A percentile compares a stretch with the other conserved stretches of the same genome.
These are phyloP conservation scores for Horisme vitalbata DNA, from an alignment of 2,888 invertebrate species.

Conservation along the genomic window DNA sequence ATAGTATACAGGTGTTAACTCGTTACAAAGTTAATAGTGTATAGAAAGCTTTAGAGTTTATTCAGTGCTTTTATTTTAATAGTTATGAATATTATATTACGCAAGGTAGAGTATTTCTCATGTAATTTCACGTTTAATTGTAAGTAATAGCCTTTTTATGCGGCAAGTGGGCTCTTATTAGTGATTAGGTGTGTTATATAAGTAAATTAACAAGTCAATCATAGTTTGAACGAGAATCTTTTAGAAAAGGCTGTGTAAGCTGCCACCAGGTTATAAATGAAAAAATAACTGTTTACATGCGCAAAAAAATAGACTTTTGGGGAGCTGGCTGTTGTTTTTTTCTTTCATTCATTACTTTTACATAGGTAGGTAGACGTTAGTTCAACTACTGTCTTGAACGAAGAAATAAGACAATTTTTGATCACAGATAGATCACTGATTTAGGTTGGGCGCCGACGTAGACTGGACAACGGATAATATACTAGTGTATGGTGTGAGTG, in stretches of 20 bases:
- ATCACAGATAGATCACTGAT: too few species aligned
- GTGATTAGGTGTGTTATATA: conserved; percentile 25
- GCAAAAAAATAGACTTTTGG: too few species aligned
- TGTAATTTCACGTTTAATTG: conserved; percentile 27
- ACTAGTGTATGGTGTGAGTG: too few species aligned
- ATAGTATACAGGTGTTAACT: conserved; percentile 18
- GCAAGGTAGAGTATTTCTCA: conserved; percentile 22
- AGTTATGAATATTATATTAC: conserved; percentile 24
- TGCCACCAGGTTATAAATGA: too few species aligned
- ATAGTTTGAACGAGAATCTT: neutral
- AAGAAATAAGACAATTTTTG: too few species aligned
- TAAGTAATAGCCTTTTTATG: conserved; percentile 27
- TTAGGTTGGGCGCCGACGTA: too few species aligned
- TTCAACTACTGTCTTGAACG: too few species aligned
- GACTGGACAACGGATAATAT: too few species aligned
- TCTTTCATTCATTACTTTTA: too few species aligned
- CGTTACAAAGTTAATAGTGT: conserved; percentile 22
- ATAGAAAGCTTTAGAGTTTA: conserved; percentile 24
- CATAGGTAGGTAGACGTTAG: too few species aligned
- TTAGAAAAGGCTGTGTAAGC: neutral
- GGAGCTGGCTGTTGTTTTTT: too few species aligned
- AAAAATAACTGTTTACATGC: too few species aligned
- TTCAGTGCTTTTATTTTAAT: conserved; percentile 28
- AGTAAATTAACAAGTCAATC: conserved; percentile 24
- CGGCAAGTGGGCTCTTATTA: conserved; percentile 26